Conservation (phyloP, 2,797 vertebrate genomes). For the Myotis planiceps region DNA sequence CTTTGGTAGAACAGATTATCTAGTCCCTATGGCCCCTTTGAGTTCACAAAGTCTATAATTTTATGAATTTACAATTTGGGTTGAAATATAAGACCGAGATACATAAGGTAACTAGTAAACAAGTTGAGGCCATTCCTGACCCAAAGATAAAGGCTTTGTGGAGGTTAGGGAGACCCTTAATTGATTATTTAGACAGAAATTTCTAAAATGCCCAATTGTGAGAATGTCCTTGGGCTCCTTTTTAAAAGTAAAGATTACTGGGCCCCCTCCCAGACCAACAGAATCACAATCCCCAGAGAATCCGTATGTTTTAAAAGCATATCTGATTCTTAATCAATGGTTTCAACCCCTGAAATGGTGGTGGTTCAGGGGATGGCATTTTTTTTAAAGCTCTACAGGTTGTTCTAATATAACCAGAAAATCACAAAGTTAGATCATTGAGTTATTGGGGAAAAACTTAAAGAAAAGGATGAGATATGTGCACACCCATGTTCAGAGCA, state of each 20-base stretch:
- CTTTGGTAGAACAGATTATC: neutral
- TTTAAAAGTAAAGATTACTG: slow-evolving; percentile 19
- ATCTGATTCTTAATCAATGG: neutral
- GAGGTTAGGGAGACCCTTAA: neutral
- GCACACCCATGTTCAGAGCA: neutral
- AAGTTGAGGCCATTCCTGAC: neutral
- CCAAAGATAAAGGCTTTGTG: neutral
- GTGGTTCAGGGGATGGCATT: neutral
- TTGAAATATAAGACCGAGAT: neutral
- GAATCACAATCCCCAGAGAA: neutral
- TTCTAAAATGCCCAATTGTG: neutral
- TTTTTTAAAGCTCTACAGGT: slow-evolving; percentile 11
- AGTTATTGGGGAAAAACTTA: neutral
- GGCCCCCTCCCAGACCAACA: neutral
- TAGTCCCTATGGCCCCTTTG: neutral
- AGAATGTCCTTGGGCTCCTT: neutral
- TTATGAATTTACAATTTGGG: neutral
- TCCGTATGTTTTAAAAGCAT: neutral
- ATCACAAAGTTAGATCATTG: neutral
- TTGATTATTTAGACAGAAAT: neutral
- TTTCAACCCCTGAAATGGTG: neutral
- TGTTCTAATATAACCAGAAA: slow-evolving; percentile 19
- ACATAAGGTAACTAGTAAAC: neutral
- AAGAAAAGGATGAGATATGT: neutral
- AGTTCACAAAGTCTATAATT: slow-evolving; percentile 40